Evolutionary conservation across 2,888 invertebrate genomes (phyloP).

Genomic region (Meghimatium bilineatum): DNA sequence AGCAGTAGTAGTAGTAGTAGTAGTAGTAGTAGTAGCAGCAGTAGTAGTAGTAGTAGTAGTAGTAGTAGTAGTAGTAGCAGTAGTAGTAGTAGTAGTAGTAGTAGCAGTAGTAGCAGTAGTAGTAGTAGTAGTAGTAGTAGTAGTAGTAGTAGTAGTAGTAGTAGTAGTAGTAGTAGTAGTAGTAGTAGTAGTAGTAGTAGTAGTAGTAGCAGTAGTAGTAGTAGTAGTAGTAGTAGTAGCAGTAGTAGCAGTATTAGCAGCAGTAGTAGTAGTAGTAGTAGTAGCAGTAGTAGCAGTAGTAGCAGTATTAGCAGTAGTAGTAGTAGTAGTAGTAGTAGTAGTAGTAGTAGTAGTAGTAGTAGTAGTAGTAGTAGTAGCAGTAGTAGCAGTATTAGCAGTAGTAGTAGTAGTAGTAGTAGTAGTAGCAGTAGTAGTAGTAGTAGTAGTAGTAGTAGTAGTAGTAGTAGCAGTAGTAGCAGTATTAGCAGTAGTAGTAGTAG

Average conservation of each 20-base stretch:
- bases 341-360: constrained; percentile 1
- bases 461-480: no score
- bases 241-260: no score
- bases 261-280: no score
- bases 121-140: constrained; percentile 17
- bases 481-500: no score
- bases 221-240: neutral
- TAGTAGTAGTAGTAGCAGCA: constrained; percentile 28
- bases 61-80: constrained; percentile 33
- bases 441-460: no score
- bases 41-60: neutral
- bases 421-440: neutral
- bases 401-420: neutral
- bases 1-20: neutral
- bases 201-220: neutral
- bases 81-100: no score
- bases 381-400: no score
- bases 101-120: no score
- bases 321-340: constrained; percentile 1
- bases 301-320: no score
- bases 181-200: neutral
- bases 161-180: constrained; percentile 5
- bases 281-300: constrained; percentile 25
- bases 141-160: constrained; percentile 25
- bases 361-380: neutral